These are phyloP conservation scores for Rotaria socialis DNA, from an alignment of 2,888 invertebrate genomes.

Conservation along the genomic window DNA sequence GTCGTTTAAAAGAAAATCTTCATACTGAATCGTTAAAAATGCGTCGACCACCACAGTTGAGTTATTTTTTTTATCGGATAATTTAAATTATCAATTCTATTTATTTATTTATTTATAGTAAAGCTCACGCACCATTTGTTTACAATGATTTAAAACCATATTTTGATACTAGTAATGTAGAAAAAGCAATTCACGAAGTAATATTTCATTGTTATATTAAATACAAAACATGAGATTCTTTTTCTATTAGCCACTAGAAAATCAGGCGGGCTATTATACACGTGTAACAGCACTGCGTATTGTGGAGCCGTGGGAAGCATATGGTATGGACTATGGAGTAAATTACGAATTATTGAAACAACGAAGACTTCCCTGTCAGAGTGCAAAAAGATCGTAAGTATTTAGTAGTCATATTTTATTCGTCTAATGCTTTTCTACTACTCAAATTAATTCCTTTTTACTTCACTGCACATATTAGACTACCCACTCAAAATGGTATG, in stretches of 20 bases:
- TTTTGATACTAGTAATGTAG: conserved; percentile 37
- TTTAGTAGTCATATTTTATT: background rate
- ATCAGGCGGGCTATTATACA: conserved; percentile 41
- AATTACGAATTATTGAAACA: conserved; percentile 36
- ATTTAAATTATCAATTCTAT: background rate
- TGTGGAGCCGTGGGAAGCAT: conserved; percentile 46
- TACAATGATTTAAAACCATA: conserved; percentile 45
- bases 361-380: background rate
- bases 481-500: background rate
- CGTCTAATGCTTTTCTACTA: background rate
- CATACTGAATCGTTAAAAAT: background rate
- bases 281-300: conserved; percentile 42
- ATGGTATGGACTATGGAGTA: conserved; percentile 43
- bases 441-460: too few relatives aligned
- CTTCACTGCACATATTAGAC: background rate
- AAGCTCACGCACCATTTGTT: conserved; percentile 43
- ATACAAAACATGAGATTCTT: too few relatives aligned
- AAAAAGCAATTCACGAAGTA: conserved; percentile 40
- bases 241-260: background rate
- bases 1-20: conserved; percentile 7
- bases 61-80: background rate
- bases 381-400: conserved; percentile 23
- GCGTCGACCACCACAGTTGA: background rate
- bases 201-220: background rate
- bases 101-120: background rate